Evolutionary conservation across 2,797 vertebrate genomes (phyloP), one percentile per base, ranked within the genome.

Genomic region (Acipenser transmontanus): DNA sequence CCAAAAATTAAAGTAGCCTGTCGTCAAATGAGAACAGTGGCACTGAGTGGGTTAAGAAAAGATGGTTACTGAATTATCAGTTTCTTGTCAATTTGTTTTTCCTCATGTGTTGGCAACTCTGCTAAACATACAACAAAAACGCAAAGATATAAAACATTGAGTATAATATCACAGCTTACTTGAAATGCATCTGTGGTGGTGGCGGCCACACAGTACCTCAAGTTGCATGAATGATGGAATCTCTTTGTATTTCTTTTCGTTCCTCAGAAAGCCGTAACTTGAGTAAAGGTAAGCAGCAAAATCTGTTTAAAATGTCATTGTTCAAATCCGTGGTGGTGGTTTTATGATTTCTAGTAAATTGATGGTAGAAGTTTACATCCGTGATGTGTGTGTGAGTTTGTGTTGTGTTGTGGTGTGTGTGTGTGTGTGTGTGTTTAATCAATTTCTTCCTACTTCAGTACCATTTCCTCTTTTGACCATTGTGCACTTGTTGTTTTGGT

Each of bases 141-240:
- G 3, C 34, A 34, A 4, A 34, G 34, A 34, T 3, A 34, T 34
- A 34, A 34, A 34, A 34, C 3, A 34, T 4, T 34, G 34, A 34
- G 2, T 34, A 17, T 17, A 34, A 34, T 34, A 34, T 34, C 34
- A 4, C 34, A 3, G 34, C 34, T 34, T 34, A 4, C 34, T 4
- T 34, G 2, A 3, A 4, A 34, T 34, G 34, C 34, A 34, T 34
- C 34, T 3, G 34, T 34, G 51, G 54, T 34, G 50, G 74, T 72
- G 71, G 68, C 70, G 71, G 50, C 65, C 73, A 71, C 70, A 71
- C 49, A 13, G 34, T 71, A 75, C 80, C 80, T 80, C 83, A 85
- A 87, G 88, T 89, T 89, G 89, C 89, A 91, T 89, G 88, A 88
- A 85, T 92, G 86, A 92, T 87, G 83, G 79, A 70, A 80, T 76